Evolutionary conservation across 2,113 vertebrate species (phyloP).

Genomic region (Sminthopsis crassicaudata): DNA sequence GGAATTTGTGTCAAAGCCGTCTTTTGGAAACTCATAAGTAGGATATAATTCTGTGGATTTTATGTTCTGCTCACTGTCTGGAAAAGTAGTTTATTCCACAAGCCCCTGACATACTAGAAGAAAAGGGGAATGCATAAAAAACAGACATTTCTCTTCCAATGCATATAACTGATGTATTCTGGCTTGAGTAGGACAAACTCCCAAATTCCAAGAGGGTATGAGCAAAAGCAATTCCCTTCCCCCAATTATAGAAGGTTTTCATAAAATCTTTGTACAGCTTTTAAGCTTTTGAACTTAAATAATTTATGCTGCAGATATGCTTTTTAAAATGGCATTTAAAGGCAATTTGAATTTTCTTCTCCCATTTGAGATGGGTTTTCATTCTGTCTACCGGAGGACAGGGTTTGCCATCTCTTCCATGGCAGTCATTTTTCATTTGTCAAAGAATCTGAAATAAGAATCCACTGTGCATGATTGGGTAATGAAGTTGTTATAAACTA

Average conservation of each 20-base stretch:
- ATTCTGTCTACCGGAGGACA: slow-evolving; percentile 55
- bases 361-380: slow-evolving; percentile 42
- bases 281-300: slow-evolving; percentile 29
- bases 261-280: slow-evolving; percentile 36
- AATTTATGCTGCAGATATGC: slow-evolving; percentile 46
- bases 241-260: slow-evolving; percentile 25
- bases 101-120: slow-evolving; percentile 22
- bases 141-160: not conserved
- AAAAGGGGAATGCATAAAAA: slow-evolving; percentile 29
- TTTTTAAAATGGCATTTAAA: slow-evolving; percentile 70
- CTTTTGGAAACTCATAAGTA: slow-evolving; percentile 86
- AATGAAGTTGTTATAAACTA: slow-evolving; percentile 70
- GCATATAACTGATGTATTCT: accelerated
- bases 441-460: slow-evolving; percentile 74
- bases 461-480: slow-evolving; percentile 66
- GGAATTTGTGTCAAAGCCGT: slow-evolving; percentile 85
- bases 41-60: slow-evolving; percentile 82
- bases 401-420: slow-evolving; percentile 59
- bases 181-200: not conserved
- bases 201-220: not conserved
- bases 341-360: slow-evolving; percentile 78
- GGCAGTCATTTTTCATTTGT: slow-evolving; percentile 75
- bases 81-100: slow-evolving; percentile 67
- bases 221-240: not conserved
- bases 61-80: slow-evolving; percentile 77